phyloP scores from a whole-genome alignment of 2,888 invertebrate species.

The Harpagoxenus sublaevis region DNA sequence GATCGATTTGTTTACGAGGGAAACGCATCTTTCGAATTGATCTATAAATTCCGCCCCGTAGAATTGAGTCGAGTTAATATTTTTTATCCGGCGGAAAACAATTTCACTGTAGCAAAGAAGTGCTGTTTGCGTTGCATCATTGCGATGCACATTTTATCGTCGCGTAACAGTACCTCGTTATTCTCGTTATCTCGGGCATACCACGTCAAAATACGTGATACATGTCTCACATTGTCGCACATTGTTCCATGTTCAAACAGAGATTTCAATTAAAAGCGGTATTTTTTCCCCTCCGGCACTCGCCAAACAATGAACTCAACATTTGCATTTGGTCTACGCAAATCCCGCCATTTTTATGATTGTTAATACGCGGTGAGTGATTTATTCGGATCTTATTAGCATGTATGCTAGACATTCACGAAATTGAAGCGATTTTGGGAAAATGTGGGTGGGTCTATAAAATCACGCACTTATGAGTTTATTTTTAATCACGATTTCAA shows the following conservation, averaged over 20 bases:
- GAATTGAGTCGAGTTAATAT: constrained; percentile 21
- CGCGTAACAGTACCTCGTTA: constrained; percentile 12
- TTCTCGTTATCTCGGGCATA: constrained; percentile 31
- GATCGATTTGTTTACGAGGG: constrained; percentile 35
- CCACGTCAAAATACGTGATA: constrained; percentile 39
- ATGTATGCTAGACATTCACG: constrained; percentile 1
- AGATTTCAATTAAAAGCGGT: constrained; percentile 45
- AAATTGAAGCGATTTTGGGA: constrained; percentile 8
- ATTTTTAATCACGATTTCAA: background rate
- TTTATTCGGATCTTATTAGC: constrained; percentile 25
- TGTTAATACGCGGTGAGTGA: constrained; percentile 29
- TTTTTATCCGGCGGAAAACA: constrained; percentile 35
- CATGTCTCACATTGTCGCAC: constrained; percentile 33
- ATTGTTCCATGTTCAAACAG: constrained; percentile 24
- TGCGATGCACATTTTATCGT: constrained; percentile 28
- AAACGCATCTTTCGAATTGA: constrained; percentile 21
- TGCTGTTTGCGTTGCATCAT: constrained; percentile 37
- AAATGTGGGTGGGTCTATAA: background rate
- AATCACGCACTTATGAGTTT: background rate
- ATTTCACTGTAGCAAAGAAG: constrained; percentile 25
- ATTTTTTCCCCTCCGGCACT: constrained; percentile 5
- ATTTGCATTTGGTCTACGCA: constrained; percentile 38
- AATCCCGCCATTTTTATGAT: constrained; percentile 6
- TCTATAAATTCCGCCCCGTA: constrained; percentile 24
- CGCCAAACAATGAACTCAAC: constrained; percentile 35